A percentile compares a stretch with the other conserved stretches of the same genome.
Evolutionary conservation across 2,888 invertebrate species (phyloP).

Genomic region (Eupithecia insigniata): DNA sequence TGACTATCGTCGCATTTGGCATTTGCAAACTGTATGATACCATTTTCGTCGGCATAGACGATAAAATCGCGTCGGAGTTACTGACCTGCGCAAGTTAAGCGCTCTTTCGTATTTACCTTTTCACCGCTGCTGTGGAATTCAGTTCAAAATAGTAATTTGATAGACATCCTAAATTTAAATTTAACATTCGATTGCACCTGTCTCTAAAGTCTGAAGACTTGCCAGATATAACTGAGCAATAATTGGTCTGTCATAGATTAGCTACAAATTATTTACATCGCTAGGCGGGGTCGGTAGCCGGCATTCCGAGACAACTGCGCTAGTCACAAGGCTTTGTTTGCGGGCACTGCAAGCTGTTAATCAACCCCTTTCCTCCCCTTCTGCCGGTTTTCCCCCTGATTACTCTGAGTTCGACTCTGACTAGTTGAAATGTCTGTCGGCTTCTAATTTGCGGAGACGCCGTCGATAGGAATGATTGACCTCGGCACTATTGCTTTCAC

Average conservation of each 20-base stretch:
- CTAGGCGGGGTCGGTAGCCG: conserved; percentile 61
- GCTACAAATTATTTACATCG: conserved; percentile 67
- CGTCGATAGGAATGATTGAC: conserved; percentile 60
- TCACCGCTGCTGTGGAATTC: conserved; percentile 40
- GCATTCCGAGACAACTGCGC: conserved; percentile 68
- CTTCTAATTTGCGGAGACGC: conserved; percentile 71
- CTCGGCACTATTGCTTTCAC: conserved; percentile 57
- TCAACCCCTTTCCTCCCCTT: conserved; percentile 49
- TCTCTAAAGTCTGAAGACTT: conserved; percentile 38
- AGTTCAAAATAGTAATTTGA: conserved; percentile 5
- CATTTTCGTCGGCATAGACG: conserved; percentile 30
- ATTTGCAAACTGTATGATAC: conserved; percentile 33
- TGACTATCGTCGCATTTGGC: conserved; percentile 41
- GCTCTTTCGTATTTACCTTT: conserved; percentile 47
- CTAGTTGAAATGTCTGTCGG: conserved; percentile 69
- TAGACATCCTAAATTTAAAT: conserved; percentile 23
- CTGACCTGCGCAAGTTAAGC: conserved; percentile 53
- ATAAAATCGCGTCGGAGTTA: conserved; percentile 39
- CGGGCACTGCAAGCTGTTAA: conserved; percentile 65
- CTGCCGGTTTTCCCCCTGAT: conserved; percentile 24
- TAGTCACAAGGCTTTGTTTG: conserved; percentile 74
- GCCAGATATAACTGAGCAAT: conserved; percentile 38
- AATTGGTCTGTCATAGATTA: conserved; percentile 44
- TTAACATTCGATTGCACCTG: conserved; percentile 30
- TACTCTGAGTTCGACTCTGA: conserved; percentile 46